A percentile compares a stretch with the other conserved stretches of the same genome.
These are phyloP conservation scores for Furnarius figulus DNA, from an alignment of 2,113 vertebrate species.

Conservation along the genomic window DNA sequence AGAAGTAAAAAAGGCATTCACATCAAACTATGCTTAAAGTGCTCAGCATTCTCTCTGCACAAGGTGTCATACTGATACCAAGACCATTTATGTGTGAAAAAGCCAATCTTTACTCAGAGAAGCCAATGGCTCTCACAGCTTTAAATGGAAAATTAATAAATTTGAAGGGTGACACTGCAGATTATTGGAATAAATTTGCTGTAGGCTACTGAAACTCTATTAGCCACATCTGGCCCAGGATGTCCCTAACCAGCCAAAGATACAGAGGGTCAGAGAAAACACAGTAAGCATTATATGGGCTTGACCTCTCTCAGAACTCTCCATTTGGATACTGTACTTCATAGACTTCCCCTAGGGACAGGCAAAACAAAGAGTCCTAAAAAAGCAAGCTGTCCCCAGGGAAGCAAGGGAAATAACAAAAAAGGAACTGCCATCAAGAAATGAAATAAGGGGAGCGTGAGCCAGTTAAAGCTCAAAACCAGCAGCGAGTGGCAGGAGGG, in stretches of 20 bases:
- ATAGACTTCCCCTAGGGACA: background rate
- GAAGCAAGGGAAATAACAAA: background rate
- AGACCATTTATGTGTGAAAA: background rate
- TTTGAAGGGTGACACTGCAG: background rate
- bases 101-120: background rate
- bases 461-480: background rate
- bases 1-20: background rate
- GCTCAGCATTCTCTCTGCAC: background rate
- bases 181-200: background rate
- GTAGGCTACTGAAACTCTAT: background rate
- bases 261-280: background rate
- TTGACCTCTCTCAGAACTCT: background rate
- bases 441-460: background rate
- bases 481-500: background rate
- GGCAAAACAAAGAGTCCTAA: background rate
- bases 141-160: background rate
- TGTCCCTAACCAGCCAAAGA: background rate
- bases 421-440: background rate
- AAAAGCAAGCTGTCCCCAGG: background rate
- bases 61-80: background rate
- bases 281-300: fast-evolving
- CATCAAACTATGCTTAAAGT: background rate
- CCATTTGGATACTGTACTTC: background rate
- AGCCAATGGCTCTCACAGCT: background rate
- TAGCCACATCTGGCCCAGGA: background rate